phyloP scores from a whole-genome alignment of 2,113 vertebrate genomes.

The Lepus europaeus region DNA sequence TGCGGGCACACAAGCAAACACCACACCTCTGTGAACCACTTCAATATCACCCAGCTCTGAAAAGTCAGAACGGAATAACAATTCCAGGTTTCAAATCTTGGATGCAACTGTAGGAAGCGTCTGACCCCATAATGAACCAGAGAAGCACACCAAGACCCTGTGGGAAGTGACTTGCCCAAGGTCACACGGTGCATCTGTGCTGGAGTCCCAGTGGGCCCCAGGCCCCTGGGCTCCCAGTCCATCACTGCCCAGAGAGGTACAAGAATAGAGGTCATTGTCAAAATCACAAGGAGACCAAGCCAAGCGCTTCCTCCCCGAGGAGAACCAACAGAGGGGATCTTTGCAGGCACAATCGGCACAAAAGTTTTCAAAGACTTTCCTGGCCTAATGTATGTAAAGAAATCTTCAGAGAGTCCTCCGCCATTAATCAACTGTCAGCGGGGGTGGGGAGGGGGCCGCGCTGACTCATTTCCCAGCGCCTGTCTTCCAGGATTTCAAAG shows the following conservation, averaged over 20 bases:
- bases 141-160: not conserved
- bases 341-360: constrained; percentile 1
- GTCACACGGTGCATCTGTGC: not conserved
- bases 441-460: not conserved
- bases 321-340: not conserved
- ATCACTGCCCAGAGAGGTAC: not conserved
- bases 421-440: constrained; percentile 82
- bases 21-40: not conserved
- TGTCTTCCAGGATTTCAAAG: constrained; percentile 51
- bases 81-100: not conserved
- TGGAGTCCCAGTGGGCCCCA: not conserved
- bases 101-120: not conserved
- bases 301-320: not conserved
- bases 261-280: constrained; percentile 9
- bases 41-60: not conserved
- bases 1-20: no score
- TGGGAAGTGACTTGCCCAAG: not conserved
- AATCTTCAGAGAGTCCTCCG: constrained; percentile 75
- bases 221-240: not conserved
- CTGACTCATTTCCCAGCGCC: constrained; percentile 76
- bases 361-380: constrained; percentile 77
- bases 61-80: not conserved
- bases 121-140: not conserved
- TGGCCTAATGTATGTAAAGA: constrained; percentile 79
- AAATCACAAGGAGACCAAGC: not conserved